Conservation (phyloP, 2,888 invertebrate species). For the Folsomia candida region DNA sequence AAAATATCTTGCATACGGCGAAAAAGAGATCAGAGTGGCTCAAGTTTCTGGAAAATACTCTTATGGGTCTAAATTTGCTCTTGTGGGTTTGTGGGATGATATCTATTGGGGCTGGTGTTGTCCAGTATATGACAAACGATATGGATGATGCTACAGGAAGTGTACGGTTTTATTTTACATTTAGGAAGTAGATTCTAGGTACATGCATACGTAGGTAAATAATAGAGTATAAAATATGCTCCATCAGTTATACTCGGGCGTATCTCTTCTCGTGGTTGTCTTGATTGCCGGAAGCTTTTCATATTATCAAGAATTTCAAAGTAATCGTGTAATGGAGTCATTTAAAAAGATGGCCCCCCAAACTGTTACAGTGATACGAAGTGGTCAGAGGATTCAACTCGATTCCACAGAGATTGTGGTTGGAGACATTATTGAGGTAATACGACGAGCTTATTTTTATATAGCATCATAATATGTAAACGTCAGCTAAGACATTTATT, state of each 20-base stretch:
- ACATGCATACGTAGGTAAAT: too few species aligned
- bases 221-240: too few species aligned
- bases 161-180: background rate
- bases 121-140: background rate
- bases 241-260: constrained; percentile 24
- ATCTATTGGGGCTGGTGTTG: background rate
- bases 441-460: too few species aligned
- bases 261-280: constrained; percentile 18
- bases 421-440: constrained; percentile 21
- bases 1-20: constrained; percentile 5
- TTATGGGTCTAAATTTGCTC: constrained; percentile 18
- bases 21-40: constrained; percentile 7
- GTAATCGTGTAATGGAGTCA: constrained; percentile 17
- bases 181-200: background rate
- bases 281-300: constrained; percentile 12
- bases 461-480: background rate
- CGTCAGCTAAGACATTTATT: too few species aligned
- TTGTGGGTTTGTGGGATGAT: constrained; percentile 22
- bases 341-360: constrained; percentile 18
- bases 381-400: background rate
- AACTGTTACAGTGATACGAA: constrained; percentile 17
- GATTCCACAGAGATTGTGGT: constrained; percentile 9
- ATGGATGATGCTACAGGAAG: background rate
- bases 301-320: constrained; percentile 18
- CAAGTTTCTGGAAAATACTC: constrained; percentile 8